Evolutionary conservation across 2,113 vertebrate genomes (phyloP).

Genomic region (Turnix velox): DNA sequence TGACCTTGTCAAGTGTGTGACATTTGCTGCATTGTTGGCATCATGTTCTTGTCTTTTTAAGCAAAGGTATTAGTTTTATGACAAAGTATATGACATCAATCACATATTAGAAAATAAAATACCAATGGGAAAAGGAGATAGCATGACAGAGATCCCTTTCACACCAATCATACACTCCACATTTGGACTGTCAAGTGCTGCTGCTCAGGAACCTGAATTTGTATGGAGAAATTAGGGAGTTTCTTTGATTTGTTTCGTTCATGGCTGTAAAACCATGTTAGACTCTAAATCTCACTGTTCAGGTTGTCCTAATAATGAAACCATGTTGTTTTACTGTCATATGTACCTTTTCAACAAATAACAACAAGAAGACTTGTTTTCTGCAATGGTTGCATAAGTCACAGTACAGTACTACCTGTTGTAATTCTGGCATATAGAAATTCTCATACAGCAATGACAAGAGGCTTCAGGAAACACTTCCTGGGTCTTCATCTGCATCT

Average conservation of each 20-base stretch:
- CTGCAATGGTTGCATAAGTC: neutral
- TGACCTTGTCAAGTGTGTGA: neutral
- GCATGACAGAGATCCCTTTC: neutral
- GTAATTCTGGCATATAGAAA: neutral
- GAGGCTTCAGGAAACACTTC: neutral
- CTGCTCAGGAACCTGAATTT: neutral
- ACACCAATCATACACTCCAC: neutral
- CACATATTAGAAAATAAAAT: neutral
- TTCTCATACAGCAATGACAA: neutral
- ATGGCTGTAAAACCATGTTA: neutral
- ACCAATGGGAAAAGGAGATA: neutral
- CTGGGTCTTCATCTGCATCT: neutral
- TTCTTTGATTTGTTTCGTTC: neutral
- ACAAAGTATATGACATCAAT: neutral
- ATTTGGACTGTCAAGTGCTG: neutral
- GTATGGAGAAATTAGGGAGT: neutral
- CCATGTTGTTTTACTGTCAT: neutral
- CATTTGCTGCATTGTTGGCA: neutral
- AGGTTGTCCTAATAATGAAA: neutral
- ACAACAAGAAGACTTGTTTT: neutral
- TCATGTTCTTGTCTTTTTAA: neutral
- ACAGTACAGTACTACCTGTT: fast-evolving
- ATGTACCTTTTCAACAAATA: neutral
- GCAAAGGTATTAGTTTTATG: neutral
- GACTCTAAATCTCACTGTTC: neutral